A percentile compares a stretch with the other conserved stretches of the same genome.
Evolutionary conservation across 2,113 vertebrate species (phyloP).

Genomic region (Dunckerocampus dactyliophorus): DNA sequence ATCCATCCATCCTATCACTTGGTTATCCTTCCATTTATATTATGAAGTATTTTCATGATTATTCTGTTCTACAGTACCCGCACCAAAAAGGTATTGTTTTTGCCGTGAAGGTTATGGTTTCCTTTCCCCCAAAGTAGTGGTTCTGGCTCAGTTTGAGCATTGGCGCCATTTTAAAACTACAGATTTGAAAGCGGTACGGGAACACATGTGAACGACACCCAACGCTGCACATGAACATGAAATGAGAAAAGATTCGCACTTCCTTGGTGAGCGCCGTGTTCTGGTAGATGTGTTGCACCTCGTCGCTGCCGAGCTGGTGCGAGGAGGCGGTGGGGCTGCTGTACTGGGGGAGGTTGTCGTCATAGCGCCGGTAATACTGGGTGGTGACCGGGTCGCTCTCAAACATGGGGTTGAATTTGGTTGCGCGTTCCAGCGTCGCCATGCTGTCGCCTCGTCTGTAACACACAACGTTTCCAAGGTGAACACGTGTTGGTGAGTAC

Average conservation of each 20-base stretch:
- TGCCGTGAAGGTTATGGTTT: too few relatives aligned
- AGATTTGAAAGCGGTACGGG: too few relatives aligned
- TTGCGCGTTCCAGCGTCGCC: constrained; percentile 77
- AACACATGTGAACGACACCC: not conserved
- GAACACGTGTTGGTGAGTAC: not conserved
- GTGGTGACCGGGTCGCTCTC: constrained; percentile 72
- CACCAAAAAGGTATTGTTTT: too few relatives aligned
- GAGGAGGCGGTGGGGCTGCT: constrained; percentile 69
- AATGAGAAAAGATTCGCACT: constrained; percentile 54
- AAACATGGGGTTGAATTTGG: constrained; percentile 80
- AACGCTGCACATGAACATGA: not conserved
- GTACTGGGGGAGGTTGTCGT: constrained; percentile 60
- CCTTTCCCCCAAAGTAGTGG: too few relatives aligned
- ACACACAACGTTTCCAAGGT: not conserved
- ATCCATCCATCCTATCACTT: too few relatives aligned
- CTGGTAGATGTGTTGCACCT: constrained; percentile 80
- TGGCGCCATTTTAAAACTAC: too few relatives aligned
- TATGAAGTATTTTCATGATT: too few relatives aligned
- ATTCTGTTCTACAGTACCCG: too few relatives aligned
- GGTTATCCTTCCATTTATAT: too few relatives aligned
- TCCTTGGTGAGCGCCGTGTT: constrained; percentile 75
- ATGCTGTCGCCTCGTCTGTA: constrained; percentile 74
- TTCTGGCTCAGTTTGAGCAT: not conserved
- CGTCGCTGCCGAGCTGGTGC: constrained; percentile 76
- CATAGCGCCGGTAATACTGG: constrained; percentile 73